phyloP scores from a whole-genome alignment of 1,140 invertebrate genomes.

The Pantala flavescens region DNA sequence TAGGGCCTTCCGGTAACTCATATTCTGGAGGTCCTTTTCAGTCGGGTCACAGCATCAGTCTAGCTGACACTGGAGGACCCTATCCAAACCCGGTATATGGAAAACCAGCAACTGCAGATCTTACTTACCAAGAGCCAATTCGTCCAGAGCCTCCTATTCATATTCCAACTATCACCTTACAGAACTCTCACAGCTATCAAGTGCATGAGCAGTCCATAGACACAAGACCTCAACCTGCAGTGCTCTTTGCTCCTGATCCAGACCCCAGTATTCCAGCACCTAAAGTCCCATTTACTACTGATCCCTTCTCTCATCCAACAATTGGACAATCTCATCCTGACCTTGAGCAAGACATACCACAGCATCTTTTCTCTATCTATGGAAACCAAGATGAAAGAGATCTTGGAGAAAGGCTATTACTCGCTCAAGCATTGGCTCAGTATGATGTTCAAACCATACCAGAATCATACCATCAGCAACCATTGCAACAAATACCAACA shows the following conservation, averaged over 20 bases:
- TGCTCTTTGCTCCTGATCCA: slow-evolving; percentile 37
- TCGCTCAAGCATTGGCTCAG: not conserved
- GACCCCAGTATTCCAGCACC: slow-evolving; percentile 34
- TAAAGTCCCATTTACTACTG: slow-evolving; percentile 33
- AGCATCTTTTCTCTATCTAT: not conserved
- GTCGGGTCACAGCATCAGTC: not conserved
- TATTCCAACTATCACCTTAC: not conserved
- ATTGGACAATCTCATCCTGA: slow-evolving; percentile 35
- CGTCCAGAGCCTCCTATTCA: not conserved
- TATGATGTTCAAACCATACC: not conserved
- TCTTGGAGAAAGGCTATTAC: not conserved
- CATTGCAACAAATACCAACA: not conserved
- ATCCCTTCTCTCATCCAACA: slow-evolving; percentile 36
- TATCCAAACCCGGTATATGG: slow-evolving; percentile 3
- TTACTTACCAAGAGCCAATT: not conserved
- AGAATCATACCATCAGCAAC: not conserved
- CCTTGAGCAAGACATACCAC: not conserved
- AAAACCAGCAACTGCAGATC: not conserved
- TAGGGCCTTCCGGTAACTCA: slow-evolving; percentile 34
- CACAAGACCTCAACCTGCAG: slow-evolving; percentile 26
- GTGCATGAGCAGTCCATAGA: slow-evolving; percentile 34
- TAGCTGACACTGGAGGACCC: not conserved
- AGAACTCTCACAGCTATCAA: slow-evolving; percentile 19
- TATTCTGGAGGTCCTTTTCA: not conserved
- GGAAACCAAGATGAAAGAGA: not conserved